A percentile compares a stretch with the other conserved stretches of the same genome.
Evolutionary conservation across 1,140 invertebrate species (phyloP).

Genomic region (Lamellibrachia luymesi): DNA sequence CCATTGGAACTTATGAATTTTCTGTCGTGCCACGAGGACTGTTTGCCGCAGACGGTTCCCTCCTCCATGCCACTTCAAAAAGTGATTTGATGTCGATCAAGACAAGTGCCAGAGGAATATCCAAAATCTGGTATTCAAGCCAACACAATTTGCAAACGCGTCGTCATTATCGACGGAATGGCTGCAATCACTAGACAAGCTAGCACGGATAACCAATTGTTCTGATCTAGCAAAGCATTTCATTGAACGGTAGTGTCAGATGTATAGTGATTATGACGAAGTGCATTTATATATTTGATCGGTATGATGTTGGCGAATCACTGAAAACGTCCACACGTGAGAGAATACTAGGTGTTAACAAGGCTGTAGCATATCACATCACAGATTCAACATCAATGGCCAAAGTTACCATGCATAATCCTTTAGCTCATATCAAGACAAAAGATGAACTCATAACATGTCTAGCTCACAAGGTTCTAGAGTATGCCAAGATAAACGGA

Average conservation of each 20-base stretch:
- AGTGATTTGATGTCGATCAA: no score
- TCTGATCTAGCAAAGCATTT: neutral
- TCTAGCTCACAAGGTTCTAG: neutral
- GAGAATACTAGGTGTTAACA: conserved; percentile 15
- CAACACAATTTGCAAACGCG: neutral
- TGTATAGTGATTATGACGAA: conserved; percentile 14
- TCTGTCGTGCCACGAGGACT: no score
- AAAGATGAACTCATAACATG: conserved; percentile 23
- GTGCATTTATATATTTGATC: conserved; percentile 27
- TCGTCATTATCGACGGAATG: conserved; percentile 21
- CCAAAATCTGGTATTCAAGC: conserved; percentile 17
- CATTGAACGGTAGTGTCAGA: conserved; percentile 19
- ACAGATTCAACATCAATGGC: conserved; percentile 23
- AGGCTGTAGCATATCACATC: conserved; percentile 22
- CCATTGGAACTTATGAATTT: no score
- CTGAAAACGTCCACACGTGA: conserved; percentile 16
- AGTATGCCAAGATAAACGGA: neutral
- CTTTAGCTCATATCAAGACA: conserved; percentile 19
- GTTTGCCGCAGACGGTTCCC: no score
- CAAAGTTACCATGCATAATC: conserved; percentile 18
- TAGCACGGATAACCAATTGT: conserved; percentile 1
- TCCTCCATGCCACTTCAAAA: no score
- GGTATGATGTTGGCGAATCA: conserved; percentile 27
- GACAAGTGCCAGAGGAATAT: conserved; percentile 17
- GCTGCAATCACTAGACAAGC: conserved; percentile 25